Base-by-base conservation (phyloP, 2,888 invertebrate genomes). In the Cactoblastis cactorum region DNA sequence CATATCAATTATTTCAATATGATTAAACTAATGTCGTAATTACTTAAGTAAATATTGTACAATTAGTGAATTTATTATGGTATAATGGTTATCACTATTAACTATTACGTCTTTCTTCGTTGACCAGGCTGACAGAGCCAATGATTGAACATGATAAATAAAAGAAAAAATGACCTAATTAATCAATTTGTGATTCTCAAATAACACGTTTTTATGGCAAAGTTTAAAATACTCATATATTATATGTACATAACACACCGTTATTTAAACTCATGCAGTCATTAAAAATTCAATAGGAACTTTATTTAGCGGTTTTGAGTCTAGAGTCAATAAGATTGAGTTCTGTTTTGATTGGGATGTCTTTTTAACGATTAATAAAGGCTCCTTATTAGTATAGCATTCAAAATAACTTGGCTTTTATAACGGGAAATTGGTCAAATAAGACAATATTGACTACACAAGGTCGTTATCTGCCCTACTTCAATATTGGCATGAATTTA, bases 341-440 rank as follows among this genome's bases (percentile, higher is more conserved):
- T 9, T 11, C 8, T 9, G 11, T 38, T 3, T 38, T 17, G n/a
- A 15, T 37, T n/a, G 3, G 18, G 14, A 24, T 43, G 12, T 12
- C 24, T 43, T n/a, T 14, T 32, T 24, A n/a, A 45, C 28, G 32
- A 11, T 28, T 9, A 45, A 24, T 12, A 43, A 8, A 28, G 28
- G 11, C 15, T 24, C 45, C 45, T 32, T 28, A 32, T 32, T 14
- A 22, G 45, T 6, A 28, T 15, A 15, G 32, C 9, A 32, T 22
- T 19, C 22, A 35, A 18, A 22, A 6, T 34, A 22, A 14, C 35
- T 18, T 3, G 18, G 32, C 46, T 14, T 14, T 15, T 47, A n/a
- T 46, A 46, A 46, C 34, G 34, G 34, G 12, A 11, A 3, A 28
- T 43, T 28, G 28, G 28, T 17, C 45, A 46, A 46, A 33, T 46